Evolutionary conservation across 2,797 vertebrate genomes (phyloP), one percentile per base, ranked within the genome.

Genomic region (Mormyrops boulengeri): DNA sequence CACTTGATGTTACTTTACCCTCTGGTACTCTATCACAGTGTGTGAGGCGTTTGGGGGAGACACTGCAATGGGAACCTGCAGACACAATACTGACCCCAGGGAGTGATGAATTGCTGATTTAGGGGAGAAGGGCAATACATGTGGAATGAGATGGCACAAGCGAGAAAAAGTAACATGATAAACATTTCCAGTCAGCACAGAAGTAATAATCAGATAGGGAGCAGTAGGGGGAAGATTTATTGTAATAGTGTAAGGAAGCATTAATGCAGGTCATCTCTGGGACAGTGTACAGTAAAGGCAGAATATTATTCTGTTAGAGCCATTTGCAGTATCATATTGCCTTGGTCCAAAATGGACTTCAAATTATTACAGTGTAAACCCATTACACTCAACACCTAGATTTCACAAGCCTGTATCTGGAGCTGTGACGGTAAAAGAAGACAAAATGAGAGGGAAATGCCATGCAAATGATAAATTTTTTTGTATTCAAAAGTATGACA

Each of bases 181-280:
- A 90, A 86, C 44, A 38, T 90, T 80, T 55, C 66, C 19, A 88
- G 62, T 73, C 85, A 77, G 73, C 87, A 90, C 34, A 90, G 66
- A 88, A 88, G 86, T 90, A 90, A 90, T 90, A 85, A 82, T 87
- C 89, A 82, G 85, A 55, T 80, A 85, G 30, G 57, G 77, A 50
- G 86, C 66, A 30, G 85, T 50, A 47, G 52, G 17, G 60, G 85
- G 49, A 57, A 90, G 89, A 88, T 90, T 86, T 88, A 47, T 90
- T 88, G 89, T 90, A 77, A 88, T 52, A 60, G 49, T 14, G 80
- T 38, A 44, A 52, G 41, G 69, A 73, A 88, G 89, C 69, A 62
- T 60, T 53, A 84, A 88, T 84, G 77, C 53, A 60, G 52, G 52
- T 62, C 69, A 84, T 87, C 47, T 88, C 9, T 73, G 66, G 86